Percentiles rank a stretch among this genome's conserved stretches.
Evolutionary conservation across 2,113 vertebrate genomes (phyloP).

Genomic region (Myanophis thanlyinensis): DNA sequence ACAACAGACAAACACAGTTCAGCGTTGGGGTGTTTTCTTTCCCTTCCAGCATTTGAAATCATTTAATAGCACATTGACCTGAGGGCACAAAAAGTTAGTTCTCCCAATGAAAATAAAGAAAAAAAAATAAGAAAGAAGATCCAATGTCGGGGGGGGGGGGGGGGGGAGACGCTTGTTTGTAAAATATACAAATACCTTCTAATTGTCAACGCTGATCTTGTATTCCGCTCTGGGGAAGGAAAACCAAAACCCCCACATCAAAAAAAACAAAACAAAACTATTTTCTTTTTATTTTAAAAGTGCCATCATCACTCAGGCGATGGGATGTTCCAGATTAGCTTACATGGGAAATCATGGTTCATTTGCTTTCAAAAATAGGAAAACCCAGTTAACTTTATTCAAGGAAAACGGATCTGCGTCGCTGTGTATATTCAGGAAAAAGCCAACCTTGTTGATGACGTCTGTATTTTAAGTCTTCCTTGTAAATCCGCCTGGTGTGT

Average conservation of each 20-base stretch:
- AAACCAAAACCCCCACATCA: background rate
- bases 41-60: slow-evolving; percentile 64
- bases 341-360: background rate
- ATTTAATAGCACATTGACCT: slow-evolving; percentile 63
- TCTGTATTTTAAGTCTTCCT: slow-evolving; percentile 65
- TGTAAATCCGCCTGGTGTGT: slow-evolving; percentile 25
- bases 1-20: slow-evolving; percentile 61
- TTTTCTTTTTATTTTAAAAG: slow-evolving; percentile 55
- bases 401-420: background rate
- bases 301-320: slow-evolving; percentile 65
- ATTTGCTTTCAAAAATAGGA: slow-evolving; percentile 13
- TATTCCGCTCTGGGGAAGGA: slow-evolving; percentile 54
- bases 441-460: slow-evolving; percentile 44
- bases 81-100: slow-evolving; percentile 64
- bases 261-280: no score
- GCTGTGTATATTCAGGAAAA: background rate
- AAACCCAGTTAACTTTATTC: slow-evolving; percentile 27
- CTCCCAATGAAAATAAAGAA: slow-evolving; percentile 32
- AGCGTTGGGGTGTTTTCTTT: slow-evolving; percentile 55
- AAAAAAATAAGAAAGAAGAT: background rate
- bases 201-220: slow-evolving; percentile 69
- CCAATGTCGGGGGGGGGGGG: no score
- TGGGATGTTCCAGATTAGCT: slow-evolving; percentile 62
- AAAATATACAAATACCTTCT: slow-evolving; percentile 64
- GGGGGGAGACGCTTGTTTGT: slow-evolving; percentile 72